Base-by-base conservation (phyloP, 2,888 invertebrate genomes). In the Romanomermis culicivorax region DNA sequence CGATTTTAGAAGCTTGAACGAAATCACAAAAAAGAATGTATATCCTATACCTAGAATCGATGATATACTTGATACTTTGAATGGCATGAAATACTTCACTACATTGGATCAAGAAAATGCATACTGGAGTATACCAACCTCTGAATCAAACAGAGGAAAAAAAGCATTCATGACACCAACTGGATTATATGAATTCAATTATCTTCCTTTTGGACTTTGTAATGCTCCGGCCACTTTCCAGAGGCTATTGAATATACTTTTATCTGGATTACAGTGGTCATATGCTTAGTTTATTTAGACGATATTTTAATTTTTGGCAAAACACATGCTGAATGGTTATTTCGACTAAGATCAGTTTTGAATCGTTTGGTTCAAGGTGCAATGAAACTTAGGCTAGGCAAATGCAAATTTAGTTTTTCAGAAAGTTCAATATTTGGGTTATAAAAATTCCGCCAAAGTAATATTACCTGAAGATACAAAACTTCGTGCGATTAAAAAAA, bases 141-240 rank as follows among this genome's bases (percentile, higher is more conserved):
- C 23, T 14, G 55, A 57, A 51, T 26, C 51, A n/a, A 55, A 54
- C 25, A 56, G 54, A 26, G 36, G 36, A 14, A 55, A 60, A 23
- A 54, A 58, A 29, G 56, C 57, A 20, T 59, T 60, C 29, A 36
- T 36, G 2, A 55, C 57, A 2, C 42, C 51, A 14, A 11, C 23
- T 17, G 57, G 61, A 1, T 55, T 56, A 27, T 61, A 51, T 25
- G 53, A 60, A 36, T 61, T 54, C 51, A 56, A 54, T 7, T 29
- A 54, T 7, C 53, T 61, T 52, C 53, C 56, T 0, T 61, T 59
- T 52, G 58, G 60, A 7, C 43, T 61, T 1, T 55, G 56, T 11
- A 57, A 55, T n/a, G 58, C 58, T 25, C 57, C 58, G 23, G 56
- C 57, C 1, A 58, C 57, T 4, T 61, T 60, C 30, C 55, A 60